These are phyloP conservation scores for Microtus pennsylvanicus DNA, from an alignment of 2,113 vertebrate species.

Conservation along the genomic window DNA sequence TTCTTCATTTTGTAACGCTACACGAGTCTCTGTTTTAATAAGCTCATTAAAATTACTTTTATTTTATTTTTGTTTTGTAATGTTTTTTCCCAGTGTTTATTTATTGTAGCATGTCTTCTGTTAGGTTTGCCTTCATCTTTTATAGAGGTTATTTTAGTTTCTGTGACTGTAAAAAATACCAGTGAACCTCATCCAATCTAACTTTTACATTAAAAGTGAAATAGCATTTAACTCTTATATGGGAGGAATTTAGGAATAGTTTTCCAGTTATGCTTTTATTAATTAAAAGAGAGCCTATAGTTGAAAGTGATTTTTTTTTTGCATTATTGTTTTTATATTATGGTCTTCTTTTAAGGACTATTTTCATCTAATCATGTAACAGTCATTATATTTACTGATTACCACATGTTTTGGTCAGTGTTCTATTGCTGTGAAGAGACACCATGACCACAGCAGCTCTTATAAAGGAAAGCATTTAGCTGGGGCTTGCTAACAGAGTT, in stretches of 20 bases:
- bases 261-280: neutral
- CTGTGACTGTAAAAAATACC: neutral
- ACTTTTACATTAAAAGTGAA: neutral
- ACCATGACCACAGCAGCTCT: neutral
- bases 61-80: slow-evolving; percentile 42
- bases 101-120: neutral
- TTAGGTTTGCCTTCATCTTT: slow-evolving; percentile 61
- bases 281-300: neutral
- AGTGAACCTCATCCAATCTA: neutral
- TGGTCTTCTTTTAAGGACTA: slow-evolving; percentile 33
- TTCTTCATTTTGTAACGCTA: neutral
- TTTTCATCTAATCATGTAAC: slow-evolving; percentile 22
- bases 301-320: neutral
- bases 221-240: neutral
- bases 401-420: neutral
- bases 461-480: neutral
- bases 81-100: neutral
- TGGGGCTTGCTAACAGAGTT: neutral
- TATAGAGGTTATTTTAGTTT: slow-evolving; percentile 36
- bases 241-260: slow-evolving; percentile 5
- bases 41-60: slow-evolving; percentile 27
- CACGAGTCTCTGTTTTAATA: neutral
- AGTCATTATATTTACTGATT: neutral
- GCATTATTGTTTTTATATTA: slow-evolving; percentile 35
- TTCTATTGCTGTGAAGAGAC: neutral